Conservation (phyloP, 2,113 vertebrate genomes). For the Centropristis striata region DNA sequence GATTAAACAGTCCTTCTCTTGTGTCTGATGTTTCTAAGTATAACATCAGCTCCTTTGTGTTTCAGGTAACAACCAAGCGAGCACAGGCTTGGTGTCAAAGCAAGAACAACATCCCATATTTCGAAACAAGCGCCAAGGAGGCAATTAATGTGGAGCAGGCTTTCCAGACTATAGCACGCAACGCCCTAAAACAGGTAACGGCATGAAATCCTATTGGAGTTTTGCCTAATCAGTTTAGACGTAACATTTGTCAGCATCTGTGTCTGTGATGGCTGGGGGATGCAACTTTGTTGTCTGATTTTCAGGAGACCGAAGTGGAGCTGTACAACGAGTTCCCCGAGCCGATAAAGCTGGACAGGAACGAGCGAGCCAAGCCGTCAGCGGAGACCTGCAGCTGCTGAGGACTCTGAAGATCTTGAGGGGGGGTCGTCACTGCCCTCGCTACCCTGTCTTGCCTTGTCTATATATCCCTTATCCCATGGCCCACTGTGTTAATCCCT, state of each 20-base stretch:
- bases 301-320: slow-evolving; percentile 97
- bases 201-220: background rate
- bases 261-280: background rate
- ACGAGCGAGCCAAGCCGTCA: slow-evolving; percentile 91
- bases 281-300: slow-evolving; percentile 12
- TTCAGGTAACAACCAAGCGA: slow-evolving; percentile 95
- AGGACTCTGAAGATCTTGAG: slow-evolving; percentile 81
- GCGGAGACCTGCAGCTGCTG: slow-evolving; percentile 96
- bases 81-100: slow-evolving; percentile 98
- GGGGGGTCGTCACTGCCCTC: slow-evolving; percentile 51
- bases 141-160: slow-evolving; percentile 98
- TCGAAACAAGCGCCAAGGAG: slow-evolving; percentile 98
- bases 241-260: background rate
- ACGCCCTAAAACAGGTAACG: slow-evolving; percentile 95
- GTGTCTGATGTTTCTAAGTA: background rate
- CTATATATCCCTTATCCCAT: slow-evolving; percentile 79
- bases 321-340: slow-evolving; percentile 97
- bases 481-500: slow-evolving; percentile 82
- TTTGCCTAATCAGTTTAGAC: background rate
- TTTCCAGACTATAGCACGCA: slow-evolving; percentile 97
- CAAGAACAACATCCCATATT: slow-evolving; percentile 99
- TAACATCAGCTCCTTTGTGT: background rate
- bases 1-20: background rate
- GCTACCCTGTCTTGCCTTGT: slow-evolving; percentile 80
- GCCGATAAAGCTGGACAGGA: slow-evolving; percentile 97